Base-by-base conservation (phyloP, 2,113 vertebrate species). In the Paraplagusia blochii region DNA sequence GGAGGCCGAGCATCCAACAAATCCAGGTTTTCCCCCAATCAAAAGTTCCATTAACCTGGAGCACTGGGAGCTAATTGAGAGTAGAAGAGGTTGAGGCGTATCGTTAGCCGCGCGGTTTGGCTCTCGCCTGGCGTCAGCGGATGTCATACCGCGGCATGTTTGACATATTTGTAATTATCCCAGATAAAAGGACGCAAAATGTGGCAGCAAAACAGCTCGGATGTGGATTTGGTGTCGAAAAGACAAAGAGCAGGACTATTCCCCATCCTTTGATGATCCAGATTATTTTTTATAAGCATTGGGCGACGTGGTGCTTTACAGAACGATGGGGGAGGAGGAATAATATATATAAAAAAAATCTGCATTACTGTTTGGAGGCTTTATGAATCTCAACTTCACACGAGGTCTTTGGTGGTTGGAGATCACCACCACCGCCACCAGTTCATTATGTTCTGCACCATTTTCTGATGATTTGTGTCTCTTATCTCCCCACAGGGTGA, bases 11-110 rank as follows among this genome's bases (percentile, higher is more conserved):
- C 36, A 38, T 49, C 59, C 71, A 56, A 74, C 63, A 81, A 82
- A 71, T 69, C 52, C 2, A 17, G 54, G 49, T 74, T 77, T 71
- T 52, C 61, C 73, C 22, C 82, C 77, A 86, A 87, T 84, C 82
- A 87, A 80, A 88, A 81, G 82, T 88, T 87, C 85, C 74, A 88
- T 88, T 88, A 88, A 88, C 85, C 82, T 84, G 84, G 48, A 83
- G 76, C 77, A 54, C 75, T 36, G 48, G 71, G 74, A 86, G 79
- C 84, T 83, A 87, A 88, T 85, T 85, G 87, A 84, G 85, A 84
- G 79, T 67, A 51, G 44, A 53, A 22, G 64, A 52, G 63, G 65
- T 51, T 58, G 55, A 81, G 72, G 57, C 57, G 9, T 52, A 74
- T 72, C 73, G n/a, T 38, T 7, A 14, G 66, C 33, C 42, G 35